These are phyloP conservation scores for Limanda limanda DNA, from an alignment of 2,113 vertebrate species.

Conservation along the genomic window DNA sequence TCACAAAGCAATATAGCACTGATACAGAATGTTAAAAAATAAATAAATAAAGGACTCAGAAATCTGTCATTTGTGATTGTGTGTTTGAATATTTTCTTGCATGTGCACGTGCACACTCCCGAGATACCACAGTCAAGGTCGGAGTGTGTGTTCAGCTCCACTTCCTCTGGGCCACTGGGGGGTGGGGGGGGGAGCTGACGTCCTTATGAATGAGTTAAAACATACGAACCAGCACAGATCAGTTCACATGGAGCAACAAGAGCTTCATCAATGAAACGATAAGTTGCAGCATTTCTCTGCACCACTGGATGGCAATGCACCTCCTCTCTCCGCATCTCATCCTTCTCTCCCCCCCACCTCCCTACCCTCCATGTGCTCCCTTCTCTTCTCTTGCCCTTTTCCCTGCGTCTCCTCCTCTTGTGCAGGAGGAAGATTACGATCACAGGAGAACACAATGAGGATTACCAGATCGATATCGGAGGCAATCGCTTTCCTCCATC, in stretches of 20 bases:
- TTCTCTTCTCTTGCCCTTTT: slow-evolving; percentile 38
- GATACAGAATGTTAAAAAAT: too few relatives aligned
- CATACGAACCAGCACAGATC: background rate
- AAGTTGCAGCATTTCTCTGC: slow-evolving; percentile 16
- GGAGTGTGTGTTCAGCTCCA: slow-evolving; percentile 16
- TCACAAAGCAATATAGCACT: too few relatives aligned
- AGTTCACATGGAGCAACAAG: background rate
- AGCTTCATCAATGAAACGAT: slow-evolving; percentile 1
- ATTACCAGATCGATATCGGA: slow-evolving; percentile 74
- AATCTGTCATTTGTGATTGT: background rate
- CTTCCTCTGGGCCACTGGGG: slow-evolving; percentile 8
- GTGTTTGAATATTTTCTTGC: background rate
- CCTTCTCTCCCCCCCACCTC: background rate
- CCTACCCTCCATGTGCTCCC: background rate
- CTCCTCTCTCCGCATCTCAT: slow-evolving; percentile 13
- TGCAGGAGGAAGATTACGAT: slow-evolving; percentile 71
- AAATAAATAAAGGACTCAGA: background rate
- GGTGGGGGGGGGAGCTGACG: background rate
- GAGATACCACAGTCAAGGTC: slow-evolving; percentile 25
- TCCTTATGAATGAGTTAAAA: background rate
- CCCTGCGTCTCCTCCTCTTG: slow-evolving; percentile 45
- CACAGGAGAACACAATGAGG: slow-evolving; percentile 62
- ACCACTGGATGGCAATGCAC: slow-evolving; percentile 71
- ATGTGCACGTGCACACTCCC: background rate
- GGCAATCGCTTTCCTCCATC: slow-evolving; percentile 62